Conservation (phyloP, 2,113 vertebrate genomes). For the Acanthisitta chloris region DNA sequence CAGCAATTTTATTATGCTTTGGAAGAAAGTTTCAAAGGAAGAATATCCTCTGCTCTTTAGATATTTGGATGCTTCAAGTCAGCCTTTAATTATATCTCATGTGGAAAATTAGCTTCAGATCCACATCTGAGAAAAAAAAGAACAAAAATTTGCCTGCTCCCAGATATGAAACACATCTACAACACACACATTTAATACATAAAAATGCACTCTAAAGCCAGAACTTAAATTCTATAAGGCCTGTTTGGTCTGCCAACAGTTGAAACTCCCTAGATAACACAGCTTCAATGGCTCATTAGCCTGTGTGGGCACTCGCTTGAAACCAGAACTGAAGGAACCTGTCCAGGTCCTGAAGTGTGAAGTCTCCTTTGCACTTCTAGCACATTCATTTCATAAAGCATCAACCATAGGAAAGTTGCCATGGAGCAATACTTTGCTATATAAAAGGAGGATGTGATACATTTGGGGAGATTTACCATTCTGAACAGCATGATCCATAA, state of each 20-base stretch:
- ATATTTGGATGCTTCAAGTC: neutral
- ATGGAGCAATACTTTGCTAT: neutral
- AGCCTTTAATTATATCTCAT: neutral
- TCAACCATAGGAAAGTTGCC: neutral
- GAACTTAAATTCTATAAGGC: neutral
- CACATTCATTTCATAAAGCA: neutral
- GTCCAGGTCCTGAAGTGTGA: neutral
- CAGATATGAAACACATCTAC: neutral
- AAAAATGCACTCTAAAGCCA: neutral
- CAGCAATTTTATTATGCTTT: neutral
- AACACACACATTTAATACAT: neutral
- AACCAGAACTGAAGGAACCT: neutral
- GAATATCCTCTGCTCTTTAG: neutral
- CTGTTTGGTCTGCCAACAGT: neutral
- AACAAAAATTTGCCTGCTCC: fast-evolving
- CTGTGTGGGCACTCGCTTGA: neutral
- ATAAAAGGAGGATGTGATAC: neutral
- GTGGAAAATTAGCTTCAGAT: neutral
- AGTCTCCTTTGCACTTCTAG: neutral
- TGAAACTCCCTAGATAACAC: neutral
- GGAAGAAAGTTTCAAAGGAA: neutral
- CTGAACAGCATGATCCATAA: neutral
- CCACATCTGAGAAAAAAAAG: neutral
- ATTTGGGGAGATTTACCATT: neutral
- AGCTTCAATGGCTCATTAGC: neutral